A percentile compares a stretch with the other conserved stretches of the same genome.
Evolutionary conservation across 2,888 invertebrate species (phyloP).

Genomic region (Phania funesta): DNA sequence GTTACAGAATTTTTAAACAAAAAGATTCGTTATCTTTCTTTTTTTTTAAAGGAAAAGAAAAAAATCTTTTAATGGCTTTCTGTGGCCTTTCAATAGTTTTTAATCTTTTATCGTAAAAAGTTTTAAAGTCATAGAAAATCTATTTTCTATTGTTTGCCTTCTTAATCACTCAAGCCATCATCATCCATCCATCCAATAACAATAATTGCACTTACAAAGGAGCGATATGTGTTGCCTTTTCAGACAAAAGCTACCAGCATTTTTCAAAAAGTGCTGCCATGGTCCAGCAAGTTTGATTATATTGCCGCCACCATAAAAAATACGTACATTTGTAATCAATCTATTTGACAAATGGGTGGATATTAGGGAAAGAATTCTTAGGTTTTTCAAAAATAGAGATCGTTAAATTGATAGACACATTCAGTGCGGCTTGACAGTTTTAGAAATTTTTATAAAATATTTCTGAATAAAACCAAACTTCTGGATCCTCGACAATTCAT

Average conservation of each 20-base stretch:
- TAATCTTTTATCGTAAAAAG: slow-evolving; percentile 5
- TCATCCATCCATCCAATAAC: background rate
- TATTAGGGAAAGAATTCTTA: background rate
- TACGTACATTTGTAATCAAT: background rate
- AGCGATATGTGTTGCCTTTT: slow-evolving; percentile 19
- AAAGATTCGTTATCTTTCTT: background rate
- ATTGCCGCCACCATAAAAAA: slow-evolving; percentile 21
- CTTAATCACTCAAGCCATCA: background rate
- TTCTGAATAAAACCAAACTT: no score
- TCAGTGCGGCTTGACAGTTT: no score
- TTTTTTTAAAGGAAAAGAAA: no score
- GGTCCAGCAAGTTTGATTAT: slow-evolving; percentile 20
- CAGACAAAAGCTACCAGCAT: slow-evolving; percentile 32
- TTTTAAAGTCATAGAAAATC: background rate
- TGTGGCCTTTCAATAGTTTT: background rate
- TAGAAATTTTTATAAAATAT: no score
- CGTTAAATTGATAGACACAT: no score
- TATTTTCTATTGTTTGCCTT: background rate
- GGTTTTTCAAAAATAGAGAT: no score
- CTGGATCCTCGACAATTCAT: no score
- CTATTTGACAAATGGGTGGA: background rate
- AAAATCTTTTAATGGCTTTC: background rate
- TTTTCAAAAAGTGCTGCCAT: slow-evolving; percentile 24
- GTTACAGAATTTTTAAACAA: background rate
- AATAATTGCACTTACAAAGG: background rate